Evolutionary conservation across 2,888 invertebrate genomes (phyloP).

Genomic region (Eurytoma adleriae): DNA sequence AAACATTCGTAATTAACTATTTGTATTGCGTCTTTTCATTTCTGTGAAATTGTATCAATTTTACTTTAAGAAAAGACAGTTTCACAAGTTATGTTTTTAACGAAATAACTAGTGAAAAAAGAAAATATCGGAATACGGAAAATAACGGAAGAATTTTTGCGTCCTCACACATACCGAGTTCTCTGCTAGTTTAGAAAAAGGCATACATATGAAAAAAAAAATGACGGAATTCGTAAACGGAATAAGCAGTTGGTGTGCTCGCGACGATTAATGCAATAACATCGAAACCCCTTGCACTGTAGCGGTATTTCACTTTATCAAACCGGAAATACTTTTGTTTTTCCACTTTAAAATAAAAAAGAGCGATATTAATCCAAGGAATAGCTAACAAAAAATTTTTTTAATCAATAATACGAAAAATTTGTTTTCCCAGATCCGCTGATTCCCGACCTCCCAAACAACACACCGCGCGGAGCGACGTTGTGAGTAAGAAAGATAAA

Average conservation of each 20-base stretch:
- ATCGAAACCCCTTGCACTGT: background rate
- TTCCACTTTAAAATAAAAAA: background rate
- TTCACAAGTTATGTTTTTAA: conserved; percentile 30
- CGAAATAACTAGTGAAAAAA: conserved; percentile 34
- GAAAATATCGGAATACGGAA: conserved; percentile 5
- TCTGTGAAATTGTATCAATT: conserved; percentile 55
- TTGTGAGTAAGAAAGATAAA: conserved; percentile 49
- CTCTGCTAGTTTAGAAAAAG: conserved; percentile 33
- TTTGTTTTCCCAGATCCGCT: conserved; percentile 69
- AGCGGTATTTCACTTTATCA: background rate
- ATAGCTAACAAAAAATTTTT: background rate
- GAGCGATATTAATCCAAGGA: conserved; percentile 23
- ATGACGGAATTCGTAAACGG: conserved; percentile 28
- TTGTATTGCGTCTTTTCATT: conserved; percentile 40
- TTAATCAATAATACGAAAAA: conserved; percentile 32
- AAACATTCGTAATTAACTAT: conserved; percentile 34
- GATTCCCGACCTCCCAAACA: conserved; percentile 55
- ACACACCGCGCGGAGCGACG: conserved; percentile 57
- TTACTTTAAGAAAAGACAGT: conserved; percentile 43
- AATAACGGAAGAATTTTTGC: conserved; percentile 38
- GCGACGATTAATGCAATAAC: conserved; percentile 23
- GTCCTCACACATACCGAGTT: conserved; percentile 32
- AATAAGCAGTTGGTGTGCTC: conserved; percentile 23
- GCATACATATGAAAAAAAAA: conserved; percentile 17
- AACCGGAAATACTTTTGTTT: background rate